Conservation (phyloP, 2,797 vertebrate genomes). For the Eutrigla gurnardus region DNA sequence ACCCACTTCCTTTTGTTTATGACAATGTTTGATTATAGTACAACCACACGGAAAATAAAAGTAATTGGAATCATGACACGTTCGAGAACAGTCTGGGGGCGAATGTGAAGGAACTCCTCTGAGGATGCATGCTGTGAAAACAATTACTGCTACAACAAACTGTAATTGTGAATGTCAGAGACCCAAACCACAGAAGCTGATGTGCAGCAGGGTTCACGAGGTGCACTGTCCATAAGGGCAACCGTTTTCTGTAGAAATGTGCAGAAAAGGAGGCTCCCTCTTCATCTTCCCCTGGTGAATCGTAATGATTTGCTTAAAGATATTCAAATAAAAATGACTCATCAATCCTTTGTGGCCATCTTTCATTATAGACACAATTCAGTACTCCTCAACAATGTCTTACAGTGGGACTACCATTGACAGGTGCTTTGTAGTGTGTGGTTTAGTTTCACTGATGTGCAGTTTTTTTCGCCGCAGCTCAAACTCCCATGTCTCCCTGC, state of each 20-base stretch:
- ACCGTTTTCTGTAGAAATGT: background rate
- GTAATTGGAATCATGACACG: constrained; percentile 1
- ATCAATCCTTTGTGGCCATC: constrained; percentile 22
- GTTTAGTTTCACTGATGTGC: constrained; percentile 55
- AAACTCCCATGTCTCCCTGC: constrained; percentile 35
- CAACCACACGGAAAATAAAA: background rate
- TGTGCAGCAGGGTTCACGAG: background rate
- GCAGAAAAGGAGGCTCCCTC: background rate
- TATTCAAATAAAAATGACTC: background rate
- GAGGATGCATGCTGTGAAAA: constrained; percentile 17
- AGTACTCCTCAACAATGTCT: constrained; percentile 17
- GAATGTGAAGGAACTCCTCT: background rate
- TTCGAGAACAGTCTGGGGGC: background rate
- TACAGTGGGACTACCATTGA: constrained; percentile 37
- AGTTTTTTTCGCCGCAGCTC: constrained; percentile 42
- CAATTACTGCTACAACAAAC: background rate
- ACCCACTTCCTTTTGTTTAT: background rate
- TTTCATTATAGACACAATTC: constrained; percentile 28
- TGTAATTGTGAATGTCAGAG: background rate
- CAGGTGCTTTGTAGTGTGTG: constrained; percentile 51
- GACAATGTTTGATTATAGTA: background rate
- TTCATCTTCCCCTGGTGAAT: background rate
- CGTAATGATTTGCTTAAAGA: constrained; percentile 12
- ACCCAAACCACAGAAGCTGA: background rate
- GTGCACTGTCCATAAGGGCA: background rate